phyloP scores from a whole-genome alignment of 2,113 vertebrate species.

The Cinclus mexicanus region DNA sequence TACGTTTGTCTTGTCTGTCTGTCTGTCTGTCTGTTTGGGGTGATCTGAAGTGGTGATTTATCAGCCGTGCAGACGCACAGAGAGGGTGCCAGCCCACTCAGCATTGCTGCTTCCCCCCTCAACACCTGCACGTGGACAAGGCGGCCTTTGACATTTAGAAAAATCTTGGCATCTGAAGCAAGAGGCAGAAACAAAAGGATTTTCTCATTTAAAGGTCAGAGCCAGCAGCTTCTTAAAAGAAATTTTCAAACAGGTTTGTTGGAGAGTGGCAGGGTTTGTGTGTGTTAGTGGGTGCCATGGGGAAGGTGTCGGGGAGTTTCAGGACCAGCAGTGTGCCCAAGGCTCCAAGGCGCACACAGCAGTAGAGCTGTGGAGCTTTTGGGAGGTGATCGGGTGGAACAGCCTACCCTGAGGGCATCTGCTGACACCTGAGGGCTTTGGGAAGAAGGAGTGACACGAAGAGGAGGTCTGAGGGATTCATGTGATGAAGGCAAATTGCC shows the following conservation, averaged over 20 bases:
- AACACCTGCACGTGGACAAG: background rate
- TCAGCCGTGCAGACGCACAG: background rate
- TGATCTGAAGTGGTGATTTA: background rate
- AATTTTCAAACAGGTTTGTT: slow-evolving; percentile 40
- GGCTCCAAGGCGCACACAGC: rapidly evolving
- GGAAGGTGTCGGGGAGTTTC: background rate
- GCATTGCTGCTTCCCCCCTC: background rate
- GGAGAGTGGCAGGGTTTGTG: slow-evolving; percentile 42
- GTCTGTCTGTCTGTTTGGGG: rapidly evolving
- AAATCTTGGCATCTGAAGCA: slow-evolving; percentile 59
- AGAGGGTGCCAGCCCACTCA: background rate
- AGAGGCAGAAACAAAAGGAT: slow-evolving; percentile 72
- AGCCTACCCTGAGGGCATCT: background rate
- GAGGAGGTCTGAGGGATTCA: background rate
- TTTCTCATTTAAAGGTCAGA: slow-evolving; percentile 79
- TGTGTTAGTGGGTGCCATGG: rapidly evolving
- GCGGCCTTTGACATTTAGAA: slow-evolving; percentile 77
- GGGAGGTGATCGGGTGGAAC: rapidly evolving
- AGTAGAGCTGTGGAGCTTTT: rapidly evolving
- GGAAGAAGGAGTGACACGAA: background rate
- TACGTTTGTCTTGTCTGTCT: background rate
- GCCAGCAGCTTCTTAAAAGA: slow-evolving; percentile 46
- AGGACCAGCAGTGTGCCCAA: background rate
- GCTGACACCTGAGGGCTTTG: background rate
- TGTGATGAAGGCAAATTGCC: background rate